These are phyloP conservation scores for Caenorhabditis imperialis DNA, from an alignment of 2,888 invertebrate genomes.

Conservation along the genomic window DNA sequence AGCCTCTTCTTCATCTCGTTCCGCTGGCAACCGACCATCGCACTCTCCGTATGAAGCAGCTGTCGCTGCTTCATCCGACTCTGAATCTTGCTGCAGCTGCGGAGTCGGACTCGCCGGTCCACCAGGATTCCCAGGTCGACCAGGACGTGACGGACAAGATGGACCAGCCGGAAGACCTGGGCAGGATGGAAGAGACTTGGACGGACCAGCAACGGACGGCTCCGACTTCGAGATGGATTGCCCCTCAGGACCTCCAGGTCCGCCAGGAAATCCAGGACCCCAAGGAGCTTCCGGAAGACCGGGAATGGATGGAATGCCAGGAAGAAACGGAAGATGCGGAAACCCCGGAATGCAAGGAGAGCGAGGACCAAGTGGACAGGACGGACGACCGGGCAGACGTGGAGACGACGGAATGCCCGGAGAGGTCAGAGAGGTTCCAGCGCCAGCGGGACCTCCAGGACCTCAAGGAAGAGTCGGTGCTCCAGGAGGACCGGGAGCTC, in stretches of 20 bases:
- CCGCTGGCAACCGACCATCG: constrained; percentile 26
- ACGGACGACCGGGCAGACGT: constrained; percentile 46
- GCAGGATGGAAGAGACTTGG: constrained; percentile 37
- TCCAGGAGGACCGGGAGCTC: constrained; percentile 58
- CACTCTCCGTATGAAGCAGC: constrained; percentile 32
- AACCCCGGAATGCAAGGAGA: constrained; percentile 55
- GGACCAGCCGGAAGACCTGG: constrained; percentile 51
- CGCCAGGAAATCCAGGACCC: constrained; percentile 60
- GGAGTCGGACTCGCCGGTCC: constrained; percentile 49
- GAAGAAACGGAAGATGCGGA: constrained; percentile 61
- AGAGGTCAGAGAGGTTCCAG: constrained; percentile 43
- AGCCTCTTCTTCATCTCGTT: constrained; percentile 2
- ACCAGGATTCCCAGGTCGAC: constrained; percentile 45
- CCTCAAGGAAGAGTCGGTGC: constrained; percentile 44
- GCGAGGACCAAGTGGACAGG: constrained; percentile 53
- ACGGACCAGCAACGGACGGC: constrained; percentile 10
- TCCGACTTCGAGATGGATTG: constrained; percentile 43
- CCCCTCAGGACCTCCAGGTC: constrained; percentile 60
- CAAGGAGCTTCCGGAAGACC: constrained; percentile 59
- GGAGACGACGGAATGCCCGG: constrained; percentile 55
- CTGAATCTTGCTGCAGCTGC: constrained; percentile 47
- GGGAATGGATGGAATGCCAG: constrained; percentile 57
- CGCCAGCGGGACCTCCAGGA: constrained; percentile 56
- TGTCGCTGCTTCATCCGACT: constrained; percentile 1
- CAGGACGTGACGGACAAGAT: constrained; percentile 53